Conservation (phyloP, 64 coral and sea anemone species). For the Catalaphyllia jardinei region DNA sequence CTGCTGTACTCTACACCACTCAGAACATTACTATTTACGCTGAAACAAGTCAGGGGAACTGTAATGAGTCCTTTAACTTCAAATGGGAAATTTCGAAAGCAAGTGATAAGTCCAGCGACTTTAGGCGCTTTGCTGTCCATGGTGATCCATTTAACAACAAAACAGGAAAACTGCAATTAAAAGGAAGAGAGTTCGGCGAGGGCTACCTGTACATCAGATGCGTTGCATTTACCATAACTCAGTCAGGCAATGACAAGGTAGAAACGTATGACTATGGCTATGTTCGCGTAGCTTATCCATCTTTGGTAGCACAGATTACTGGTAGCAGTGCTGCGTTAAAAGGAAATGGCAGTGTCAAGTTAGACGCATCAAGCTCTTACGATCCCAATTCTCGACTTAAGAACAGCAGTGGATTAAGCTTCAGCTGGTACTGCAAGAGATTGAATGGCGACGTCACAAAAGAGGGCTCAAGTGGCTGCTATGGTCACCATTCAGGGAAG, state of each 20-base stretch:
- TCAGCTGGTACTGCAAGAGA: slow-evolving; percentile 40
- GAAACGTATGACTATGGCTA: slow-evolving; percentile 28
- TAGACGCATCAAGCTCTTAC: slow-evolving; percentile 40
- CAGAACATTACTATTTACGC: neutral
- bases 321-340: neutral
- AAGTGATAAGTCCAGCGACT: neutral
- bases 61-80: neutral
- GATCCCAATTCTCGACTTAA: slow-evolving; percentile 7
- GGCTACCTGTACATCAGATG: neutral
- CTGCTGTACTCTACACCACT: neutral
- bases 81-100: neutral
- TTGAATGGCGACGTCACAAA: neutral
- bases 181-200: neutral
- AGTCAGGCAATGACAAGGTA: neutral
- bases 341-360: slow-evolving; percentile 8
- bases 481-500: slow-evolving; percentile 2
- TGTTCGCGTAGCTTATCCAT: slow-evolving; percentile 1
- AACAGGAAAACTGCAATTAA: neutral
- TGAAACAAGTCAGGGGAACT: neutral
- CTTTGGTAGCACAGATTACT: neutral
- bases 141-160: neutral
- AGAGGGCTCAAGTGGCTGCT: neutral
- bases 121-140: neutral
- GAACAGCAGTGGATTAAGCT: neutral
- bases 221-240: neutral